Conservation (phyloP, 2,113 vertebrate genomes). For the rabbit (Oryctolagus cuniculus) region DNA sequence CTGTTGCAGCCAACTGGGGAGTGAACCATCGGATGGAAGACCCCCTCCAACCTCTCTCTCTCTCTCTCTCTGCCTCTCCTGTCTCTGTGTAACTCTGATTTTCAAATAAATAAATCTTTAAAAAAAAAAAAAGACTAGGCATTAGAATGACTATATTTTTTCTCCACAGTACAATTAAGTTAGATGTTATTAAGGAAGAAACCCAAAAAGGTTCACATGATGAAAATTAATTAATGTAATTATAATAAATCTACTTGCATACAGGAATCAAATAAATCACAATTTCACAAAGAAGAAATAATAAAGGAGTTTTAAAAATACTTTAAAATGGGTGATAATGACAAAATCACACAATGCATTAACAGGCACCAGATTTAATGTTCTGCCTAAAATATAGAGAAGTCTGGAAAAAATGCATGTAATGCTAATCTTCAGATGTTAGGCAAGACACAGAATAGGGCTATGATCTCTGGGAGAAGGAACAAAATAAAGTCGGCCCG, state of each 20-base stretch:
- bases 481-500: neutral
- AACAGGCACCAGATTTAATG: neutral
- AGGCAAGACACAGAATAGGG: neutral
- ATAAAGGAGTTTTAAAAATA: neutral
- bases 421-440: neutral
- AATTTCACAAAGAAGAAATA: neutral
- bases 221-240: neutral
- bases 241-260: neutral
- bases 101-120: no score
- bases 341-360: neutral
- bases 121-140: no score
- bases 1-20: no score
- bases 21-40: no score
- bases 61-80: no score
- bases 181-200: neutral
- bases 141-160: neutral
- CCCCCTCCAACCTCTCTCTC: no score
- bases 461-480: neutral
- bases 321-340: neutral
- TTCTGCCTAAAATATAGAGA: neutral
- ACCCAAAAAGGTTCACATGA: neutral
- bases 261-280: neutral
- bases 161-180: neutral
- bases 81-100: no score
- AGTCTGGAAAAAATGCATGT: neutral